Percentiles rank a stretch among this genome's conserved stretches.
Conservation (phyloP, 2,113 vertebrate genomes). For the Nannobrachium achirus region DNA sequence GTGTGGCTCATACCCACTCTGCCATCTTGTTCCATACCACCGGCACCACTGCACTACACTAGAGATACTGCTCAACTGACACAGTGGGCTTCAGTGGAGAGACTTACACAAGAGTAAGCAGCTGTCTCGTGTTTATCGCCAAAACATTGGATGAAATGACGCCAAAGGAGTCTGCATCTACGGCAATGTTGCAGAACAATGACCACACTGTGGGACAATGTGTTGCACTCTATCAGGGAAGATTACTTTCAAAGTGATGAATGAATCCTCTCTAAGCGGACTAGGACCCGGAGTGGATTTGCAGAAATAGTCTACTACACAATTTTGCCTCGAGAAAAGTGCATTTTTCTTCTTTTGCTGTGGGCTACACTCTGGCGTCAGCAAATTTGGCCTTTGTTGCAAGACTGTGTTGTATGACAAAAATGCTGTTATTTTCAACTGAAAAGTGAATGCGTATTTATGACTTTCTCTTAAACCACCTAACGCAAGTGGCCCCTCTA, state of each 20-base stretch:
- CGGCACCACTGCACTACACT: constrained; percentile 23
- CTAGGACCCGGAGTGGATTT: constrained; percentile 1
- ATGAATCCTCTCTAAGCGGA: constrained; percentile 23
- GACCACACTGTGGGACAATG: constrained; percentile 5
- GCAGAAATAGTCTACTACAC: constrained; percentile 10
- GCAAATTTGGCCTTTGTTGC: no score
- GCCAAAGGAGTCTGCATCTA: constrained; percentile 13
- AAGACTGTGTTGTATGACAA: no score
- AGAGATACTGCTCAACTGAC: constrained; percentile 38
- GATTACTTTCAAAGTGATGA: constrained; percentile 49
- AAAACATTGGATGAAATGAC: constrained; percentile 21
- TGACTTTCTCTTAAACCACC: neutral
- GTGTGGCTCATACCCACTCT: neutral
- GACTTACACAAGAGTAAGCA: constrained; percentile 16
- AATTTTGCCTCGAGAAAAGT: constrained; percentile 6
- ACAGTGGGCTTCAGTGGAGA: constrained; percentile 19
- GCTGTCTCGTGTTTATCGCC: constrained; percentile 35
- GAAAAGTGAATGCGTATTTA: no score
- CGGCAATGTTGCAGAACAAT: constrained; percentile 17
- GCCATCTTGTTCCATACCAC: constrained; percentile 32
- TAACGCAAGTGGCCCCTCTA: neutral
- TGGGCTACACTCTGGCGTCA: neutral
- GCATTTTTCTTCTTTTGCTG: no score
- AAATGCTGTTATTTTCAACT: no score
- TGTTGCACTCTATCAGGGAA: constrained; percentile 1